Percentiles rank a stretch among this genome's conserved stretches.
These are phyloP conservation scores for Knipowitschia caucasica DNA, from an alignment of 2,797 vertebrate genomes.

Conservation along the genomic window DNA sequence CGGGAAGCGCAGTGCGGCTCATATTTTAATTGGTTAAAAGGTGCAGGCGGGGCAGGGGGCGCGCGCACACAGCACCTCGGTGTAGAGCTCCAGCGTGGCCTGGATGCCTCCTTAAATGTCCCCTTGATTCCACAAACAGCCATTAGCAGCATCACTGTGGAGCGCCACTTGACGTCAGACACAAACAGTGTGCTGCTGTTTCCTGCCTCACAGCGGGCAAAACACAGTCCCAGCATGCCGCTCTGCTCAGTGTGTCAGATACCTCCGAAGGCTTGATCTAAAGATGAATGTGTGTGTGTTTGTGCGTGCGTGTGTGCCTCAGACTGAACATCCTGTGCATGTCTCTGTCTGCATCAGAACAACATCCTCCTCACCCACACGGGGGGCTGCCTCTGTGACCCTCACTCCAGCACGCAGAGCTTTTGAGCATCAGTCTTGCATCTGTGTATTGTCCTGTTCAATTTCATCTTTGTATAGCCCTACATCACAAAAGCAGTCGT, in stretches of 20 bases:
- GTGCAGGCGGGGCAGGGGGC: not conserved
- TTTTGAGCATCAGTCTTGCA: conserved; percentile 29
- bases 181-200: conserved; percentile 25
- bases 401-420: conserved; percentile 13
- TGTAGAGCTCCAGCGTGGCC: conserved; percentile 8
- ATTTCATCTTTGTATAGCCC: no score
- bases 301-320: conserved; percentile 24
- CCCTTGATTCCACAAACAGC: conserved; percentile 29
- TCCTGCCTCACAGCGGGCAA: conserved; percentile 55
- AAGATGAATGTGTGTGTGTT: conserved; percentile 10
- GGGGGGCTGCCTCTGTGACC: conserved; percentile 10
- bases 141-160: conserved; percentile 16
- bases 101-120: conserved; percentile 18
- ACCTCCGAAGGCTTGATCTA: conserved; percentile 45
- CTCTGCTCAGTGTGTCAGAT: conserved; percentile 48
- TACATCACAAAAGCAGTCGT: no score
- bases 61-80: conserved; percentile 7
- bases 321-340: conserved; percentile 63
- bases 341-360: conserved; percentile 43
- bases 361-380: conserved; percentile 64
- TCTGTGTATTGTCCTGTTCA: conserved; percentile 6
- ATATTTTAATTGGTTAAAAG: not conserved
- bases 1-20: not conserved
- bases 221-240: conserved; percentile 46
- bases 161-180: conserved; percentile 31